Conservation (phyloP, 2,113 vertebrate species). For the Calyptomena viridis region DNA sequence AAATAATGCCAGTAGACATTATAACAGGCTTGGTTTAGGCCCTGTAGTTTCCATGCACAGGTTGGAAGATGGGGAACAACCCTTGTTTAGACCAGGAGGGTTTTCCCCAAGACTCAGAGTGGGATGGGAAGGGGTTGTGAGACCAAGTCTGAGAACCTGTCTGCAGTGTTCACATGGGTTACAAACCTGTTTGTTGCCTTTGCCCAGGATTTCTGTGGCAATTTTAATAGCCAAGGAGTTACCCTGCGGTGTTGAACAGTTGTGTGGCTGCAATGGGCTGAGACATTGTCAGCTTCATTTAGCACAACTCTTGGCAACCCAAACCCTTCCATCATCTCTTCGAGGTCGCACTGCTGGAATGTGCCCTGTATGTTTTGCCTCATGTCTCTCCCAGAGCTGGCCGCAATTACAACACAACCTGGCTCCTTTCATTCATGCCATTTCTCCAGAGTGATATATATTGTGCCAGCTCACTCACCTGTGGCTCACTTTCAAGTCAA, state of each 20-base stretch:
- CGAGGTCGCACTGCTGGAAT: rapidly evolving
- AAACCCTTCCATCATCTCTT: rapidly evolving
- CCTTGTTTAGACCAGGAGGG: background rate
- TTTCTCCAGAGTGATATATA: rapidly evolving
- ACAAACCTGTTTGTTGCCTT: background rate
- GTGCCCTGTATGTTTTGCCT: rapidly evolving
- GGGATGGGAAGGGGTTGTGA: background rate
- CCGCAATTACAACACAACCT: rapidly evolving
- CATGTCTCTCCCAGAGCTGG: background rate
- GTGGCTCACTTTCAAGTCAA: rapidly evolving
- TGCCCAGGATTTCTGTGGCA: background rate
- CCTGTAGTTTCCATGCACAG: background rate
- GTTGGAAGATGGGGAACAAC: background rate
- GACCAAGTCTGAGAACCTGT: background rate
- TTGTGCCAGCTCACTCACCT: rapidly evolving
- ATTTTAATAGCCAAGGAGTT: background rate
- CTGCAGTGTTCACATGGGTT: background rate
- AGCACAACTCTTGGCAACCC: background rate
- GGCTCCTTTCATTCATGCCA: background rate
- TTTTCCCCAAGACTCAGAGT: background rate
- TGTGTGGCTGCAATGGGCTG: rapidly evolving
- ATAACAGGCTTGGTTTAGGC: background rate
- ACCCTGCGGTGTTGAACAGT: background rate
- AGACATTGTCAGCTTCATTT: background rate
- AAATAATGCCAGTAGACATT: background rate